Conservation (phyloP, 35 echinoderm and acorn worm species). For the Holothuria glaberrima region DNA sequence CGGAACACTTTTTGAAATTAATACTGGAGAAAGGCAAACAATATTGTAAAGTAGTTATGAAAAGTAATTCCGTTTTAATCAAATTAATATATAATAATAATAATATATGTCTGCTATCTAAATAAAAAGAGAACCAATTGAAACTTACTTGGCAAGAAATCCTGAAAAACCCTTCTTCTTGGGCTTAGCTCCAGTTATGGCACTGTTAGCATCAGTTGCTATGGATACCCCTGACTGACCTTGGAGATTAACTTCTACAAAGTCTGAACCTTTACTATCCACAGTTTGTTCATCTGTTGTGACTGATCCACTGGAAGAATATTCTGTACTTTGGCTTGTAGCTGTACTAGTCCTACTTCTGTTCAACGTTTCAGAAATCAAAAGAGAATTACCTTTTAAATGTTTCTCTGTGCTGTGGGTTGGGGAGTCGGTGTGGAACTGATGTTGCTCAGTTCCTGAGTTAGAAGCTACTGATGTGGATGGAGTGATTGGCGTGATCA, state of each 20-base stretch:
- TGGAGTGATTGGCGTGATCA: constrained; percentile 32
- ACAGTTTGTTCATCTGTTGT: constrained; percentile 55
- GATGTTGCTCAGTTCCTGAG: constrained; percentile 3
- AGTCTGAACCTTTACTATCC: constrained; percentile 52
- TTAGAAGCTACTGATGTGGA: constrained; percentile 26
- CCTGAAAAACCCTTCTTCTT: constrained; percentile 72
- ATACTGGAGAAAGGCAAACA: too few relatives aligned
- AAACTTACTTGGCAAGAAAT: constrained; percentile 72
- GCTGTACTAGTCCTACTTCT: constrained; percentile 79
- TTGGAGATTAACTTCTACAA: constrained; percentile 67
- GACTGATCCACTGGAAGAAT: constrained; percentile 62
- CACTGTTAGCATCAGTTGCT: not conserved
- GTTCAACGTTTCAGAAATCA: not conserved
- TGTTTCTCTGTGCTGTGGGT: not conserved
- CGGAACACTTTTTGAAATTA: too few relatives aligned
- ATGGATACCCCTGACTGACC: not conserved
- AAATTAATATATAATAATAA: too few relatives aligned
- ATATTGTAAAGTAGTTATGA: too few relatives aligned
- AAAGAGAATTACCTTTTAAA: not conserved
- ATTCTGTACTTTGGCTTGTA: constrained; percentile 71
- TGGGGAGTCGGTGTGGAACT: constrained; percentile 3
- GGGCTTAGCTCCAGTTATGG: constrained; percentile 57
- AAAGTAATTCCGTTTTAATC: too few relatives aligned
- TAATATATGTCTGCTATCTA: not conserved
- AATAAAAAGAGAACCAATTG: not conserved